A percentile compares a stretch with the other conserved stretches of the same genome.
Conservation (phyloP, 2,888 invertebrate genomes). For the Smittia aterrima region DNA sequence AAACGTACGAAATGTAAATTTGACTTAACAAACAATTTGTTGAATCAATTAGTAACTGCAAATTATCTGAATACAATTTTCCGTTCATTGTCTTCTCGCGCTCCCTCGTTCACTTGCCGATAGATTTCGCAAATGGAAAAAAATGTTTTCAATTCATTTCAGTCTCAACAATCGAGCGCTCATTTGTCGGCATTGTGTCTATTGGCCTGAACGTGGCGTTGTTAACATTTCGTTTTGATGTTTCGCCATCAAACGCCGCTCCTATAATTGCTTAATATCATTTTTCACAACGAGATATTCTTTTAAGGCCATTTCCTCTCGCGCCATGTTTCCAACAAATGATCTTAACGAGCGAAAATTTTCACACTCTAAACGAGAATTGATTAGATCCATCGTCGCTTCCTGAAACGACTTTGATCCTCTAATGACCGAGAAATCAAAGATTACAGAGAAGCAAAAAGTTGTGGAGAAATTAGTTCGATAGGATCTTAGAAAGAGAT, state of each 20-base stretch:
- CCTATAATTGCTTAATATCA: constrained; percentile 3
- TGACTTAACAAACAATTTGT: constrained; percentile 19
- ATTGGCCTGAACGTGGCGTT: background rate
- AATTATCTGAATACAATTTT: constrained; percentile 4
- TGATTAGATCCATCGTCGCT: constrained; percentile 6
- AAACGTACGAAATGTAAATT: background rate
- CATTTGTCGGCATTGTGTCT: constrained; percentile 17
- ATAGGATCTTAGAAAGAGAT: background rate
- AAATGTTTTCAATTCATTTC: constrained; percentile 7
- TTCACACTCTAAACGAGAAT: background rate
- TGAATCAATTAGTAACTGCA: constrained; percentile 5
- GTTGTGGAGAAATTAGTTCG: background rate
- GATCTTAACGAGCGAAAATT: background rate
- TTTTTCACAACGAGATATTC: background rate
- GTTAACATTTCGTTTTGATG: background rate
- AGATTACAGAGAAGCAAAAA: background rate
- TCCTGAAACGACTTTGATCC: constrained; percentile 20
- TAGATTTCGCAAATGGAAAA: background rate
- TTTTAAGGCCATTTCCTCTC: background rate
- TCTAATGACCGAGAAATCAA: constrained; percentile 13
- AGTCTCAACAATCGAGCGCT: background rate
- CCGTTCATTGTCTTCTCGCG: constrained; percentile 11
- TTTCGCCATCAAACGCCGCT: background rate
- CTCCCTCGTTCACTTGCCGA: background rate
- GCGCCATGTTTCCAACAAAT: background rate